Percentiles rank a stretch among this genome's conserved stretches.
Conservation (phyloP, 2,113 vertebrate genomes). For the Dromiciops gliroides region DNA sequence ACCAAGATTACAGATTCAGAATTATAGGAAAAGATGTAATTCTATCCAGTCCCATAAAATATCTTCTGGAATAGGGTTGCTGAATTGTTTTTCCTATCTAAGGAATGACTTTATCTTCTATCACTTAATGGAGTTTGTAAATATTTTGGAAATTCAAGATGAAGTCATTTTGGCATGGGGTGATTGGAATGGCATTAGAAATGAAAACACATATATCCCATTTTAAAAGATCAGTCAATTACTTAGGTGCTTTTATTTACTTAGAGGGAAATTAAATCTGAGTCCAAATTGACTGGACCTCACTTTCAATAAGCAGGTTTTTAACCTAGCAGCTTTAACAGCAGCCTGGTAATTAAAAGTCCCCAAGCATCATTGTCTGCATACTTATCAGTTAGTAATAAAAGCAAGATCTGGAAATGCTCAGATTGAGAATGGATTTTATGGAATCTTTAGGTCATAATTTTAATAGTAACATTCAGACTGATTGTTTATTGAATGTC, state of each 20-base stretch:
- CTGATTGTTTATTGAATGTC: constrained; percentile 48
- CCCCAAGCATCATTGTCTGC: constrained; percentile 66
- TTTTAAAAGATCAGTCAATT: constrained; percentile 65
- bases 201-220: constrained; percentile 53
- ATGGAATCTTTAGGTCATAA: constrained; percentile 14
- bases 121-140: constrained; percentile 71
- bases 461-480: constrained; percentile 53
- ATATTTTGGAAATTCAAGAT: constrained; percentile 72
- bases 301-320: constrained; percentile 70
- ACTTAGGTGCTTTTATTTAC: constrained; percentile 73
- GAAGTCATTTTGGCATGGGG: constrained; percentile 70
- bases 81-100: constrained; percentile 69
- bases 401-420: constrained; percentile 64
- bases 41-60: neutral
- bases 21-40: neutral
- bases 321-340: constrained; percentile 65
- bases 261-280: constrained; percentile 76
- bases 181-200: constrained; percentile 69
- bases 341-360: constrained; percentile 63
- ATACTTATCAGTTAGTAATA: constrained; percentile 70
- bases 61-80: constrained; percentile 38
- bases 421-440: constrained; percentile 46
- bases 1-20: constrained; percentile 21
- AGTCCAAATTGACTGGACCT: constrained; percentile 69
- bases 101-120: constrained; percentile 65